phyloP scores from a whole-genome alignment of 2,888 invertebrate genomes.

The Timema podura region DNA sequence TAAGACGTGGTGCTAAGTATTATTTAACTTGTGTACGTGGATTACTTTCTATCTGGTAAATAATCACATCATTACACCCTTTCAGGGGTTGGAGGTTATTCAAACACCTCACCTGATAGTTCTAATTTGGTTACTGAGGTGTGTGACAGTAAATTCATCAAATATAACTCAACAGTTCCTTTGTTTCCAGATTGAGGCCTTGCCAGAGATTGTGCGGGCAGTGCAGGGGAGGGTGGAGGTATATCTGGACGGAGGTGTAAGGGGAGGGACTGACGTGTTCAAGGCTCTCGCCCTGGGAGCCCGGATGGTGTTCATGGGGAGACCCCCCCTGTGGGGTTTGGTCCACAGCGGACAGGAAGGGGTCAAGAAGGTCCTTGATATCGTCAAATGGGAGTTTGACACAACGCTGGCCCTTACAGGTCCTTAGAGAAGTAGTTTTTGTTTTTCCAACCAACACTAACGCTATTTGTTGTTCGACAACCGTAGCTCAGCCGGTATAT shows the following conservation, averaged over 20 bases:
- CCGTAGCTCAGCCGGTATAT: no score
- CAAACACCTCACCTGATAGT: no score
- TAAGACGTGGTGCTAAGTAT: no score
- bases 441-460: no score
- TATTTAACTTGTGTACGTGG: no score
- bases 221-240: constrained; percentile 68
- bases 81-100: no score
- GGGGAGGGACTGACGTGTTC: constrained; percentile 82
- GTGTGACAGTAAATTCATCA: no score
- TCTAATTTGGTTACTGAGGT: no score
- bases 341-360: constrained; percentile 73
- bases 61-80: no score
- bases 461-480: no score
- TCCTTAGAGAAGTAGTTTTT: constrained; percentile 38
- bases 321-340: constrained; percentile 83
- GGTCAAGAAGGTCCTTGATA: constrained; percentile 64
- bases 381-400: constrained; percentile 72
- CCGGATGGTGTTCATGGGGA: constrained; percentile 81
- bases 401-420: constrained; percentile 71
- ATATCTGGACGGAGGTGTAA: constrained; percentile 83
- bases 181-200: constrained; percentile 65
- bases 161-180: no score
- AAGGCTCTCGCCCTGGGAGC: constrained; percentile 91
- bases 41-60: no score
- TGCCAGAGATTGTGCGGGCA: constrained; percentile 72